A percentile compares a stretch with the other conserved stretches of the same genome.
Conservation (phyloP, 1,140 invertebrate species). For the Panagrolaimus sp. region DNA sequence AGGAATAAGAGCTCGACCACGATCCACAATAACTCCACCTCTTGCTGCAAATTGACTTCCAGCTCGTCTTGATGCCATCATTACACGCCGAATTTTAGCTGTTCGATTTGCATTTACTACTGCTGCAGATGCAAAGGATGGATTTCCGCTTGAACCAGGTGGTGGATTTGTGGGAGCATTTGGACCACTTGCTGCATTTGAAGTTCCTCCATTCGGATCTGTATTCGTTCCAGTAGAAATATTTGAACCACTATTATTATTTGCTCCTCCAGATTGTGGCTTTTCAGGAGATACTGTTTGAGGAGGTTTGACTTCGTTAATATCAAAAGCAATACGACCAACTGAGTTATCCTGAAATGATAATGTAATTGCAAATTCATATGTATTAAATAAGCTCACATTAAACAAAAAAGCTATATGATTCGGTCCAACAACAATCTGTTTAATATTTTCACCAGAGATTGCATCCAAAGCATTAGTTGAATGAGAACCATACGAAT, state of each 20-base stretch:
- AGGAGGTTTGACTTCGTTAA: conserved; percentile 32
- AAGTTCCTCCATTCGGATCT: no score
- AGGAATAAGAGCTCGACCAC: conserved; percentile 61
- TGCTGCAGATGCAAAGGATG: no score
- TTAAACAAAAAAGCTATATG: conserved; percentile 44
- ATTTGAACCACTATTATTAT: background rate
- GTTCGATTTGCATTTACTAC: conserved; percentile 53
- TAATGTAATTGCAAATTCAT: conserved; percentile 1
- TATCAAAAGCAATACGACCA: conserved; percentile 37
- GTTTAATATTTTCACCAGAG: conserved; percentile 37
- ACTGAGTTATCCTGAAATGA: conserved; percentile 36
- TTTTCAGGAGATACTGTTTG: no score
- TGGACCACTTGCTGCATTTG: no score
- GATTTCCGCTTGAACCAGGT: no score
- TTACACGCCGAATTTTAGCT: conserved; percentile 52
- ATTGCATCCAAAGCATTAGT: conserved; percentile 29
- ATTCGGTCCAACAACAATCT: conserved; percentile 48
- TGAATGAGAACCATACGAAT: conserved; percentile 21
- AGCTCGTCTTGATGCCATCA: conserved; percentile 39
- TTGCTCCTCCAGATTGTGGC: background rate
- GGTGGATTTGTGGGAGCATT: no score
- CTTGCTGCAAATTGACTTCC: conserved; percentile 23
- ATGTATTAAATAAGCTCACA: conserved; percentile 22
- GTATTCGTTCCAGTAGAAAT: no score
- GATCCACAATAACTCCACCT: conserved; percentile 33